Base-by-base conservation (phyloP, 2,113 vertebrate species). In the Nanorana parkeri region DNA sequence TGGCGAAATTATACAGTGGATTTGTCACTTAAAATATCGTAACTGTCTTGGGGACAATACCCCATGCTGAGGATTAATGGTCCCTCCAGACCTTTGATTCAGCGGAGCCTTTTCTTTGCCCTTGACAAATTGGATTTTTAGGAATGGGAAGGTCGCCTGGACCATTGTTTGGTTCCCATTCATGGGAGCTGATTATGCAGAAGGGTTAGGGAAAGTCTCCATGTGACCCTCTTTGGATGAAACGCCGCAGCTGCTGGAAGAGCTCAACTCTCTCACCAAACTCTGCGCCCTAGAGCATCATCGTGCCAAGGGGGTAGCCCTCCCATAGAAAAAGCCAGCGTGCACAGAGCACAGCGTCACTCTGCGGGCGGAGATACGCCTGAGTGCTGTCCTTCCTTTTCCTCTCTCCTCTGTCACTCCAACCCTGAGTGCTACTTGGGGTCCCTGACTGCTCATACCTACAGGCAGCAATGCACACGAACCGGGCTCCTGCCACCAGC, bases 11-110 rank as follows among this genome's bases (percentile, higher is more conserved):
- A 99, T 99, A 98, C 98, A 97, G 97, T 97, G 96, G 95, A 97
- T 98, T 97, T 99, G 97, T 98, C 98, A 99, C 95, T 98, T 96
- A 97, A 99, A 99, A 99, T 98, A 98, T 99, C 96, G 96, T 97
- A 98, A 97, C 97, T 99, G 98, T 99, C 98, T 94, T 84, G 77
- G 87, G 95, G 93, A 99, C 96, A 99, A 99, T 98, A 95, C 94
- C 96, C 95, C 98, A 97, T 96, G 97, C 97, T 98, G 98, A 99
- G 96, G 98, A 99, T 99, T 99, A 99, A 99, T 99, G 97, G 95
- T 93, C 91, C 92, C 95, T 94, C 93, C 94, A 95, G 97, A 98
- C 97, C 97, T 98, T 97, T 98, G 95, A 97, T 98, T 97, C 95
- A 92, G 93, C 93, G 92, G 93, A 89, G 93, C 92, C 96, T 97